phyloP scores from a whole-genome alignment of 2,888 invertebrate genomes.

The Zele albiditarsus region DNA sequence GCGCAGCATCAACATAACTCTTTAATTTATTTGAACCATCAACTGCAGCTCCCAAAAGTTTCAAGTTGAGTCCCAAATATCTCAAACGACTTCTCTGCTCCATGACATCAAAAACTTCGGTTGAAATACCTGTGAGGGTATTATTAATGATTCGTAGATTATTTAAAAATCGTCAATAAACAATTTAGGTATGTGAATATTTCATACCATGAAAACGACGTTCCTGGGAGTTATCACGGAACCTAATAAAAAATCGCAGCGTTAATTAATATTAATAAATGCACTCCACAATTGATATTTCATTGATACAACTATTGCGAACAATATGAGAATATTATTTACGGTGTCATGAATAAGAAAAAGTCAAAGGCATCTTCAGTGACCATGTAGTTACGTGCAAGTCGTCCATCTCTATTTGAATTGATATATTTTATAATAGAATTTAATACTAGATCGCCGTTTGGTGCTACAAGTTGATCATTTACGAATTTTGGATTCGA shows the following conservation, averaged over 20 bases:
- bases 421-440: background rate
- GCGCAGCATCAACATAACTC: background rate
- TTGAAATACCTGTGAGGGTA: background rate
- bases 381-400: background rate
- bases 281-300: too few relatives aligned
- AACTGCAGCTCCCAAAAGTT: background rate
- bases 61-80: background rate
- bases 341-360: background rate
- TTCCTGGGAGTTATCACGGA: too few relatives aligned
- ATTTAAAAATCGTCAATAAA: too few relatives aligned
- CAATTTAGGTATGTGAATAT: too few relatives aligned
- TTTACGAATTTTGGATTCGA: background rate
- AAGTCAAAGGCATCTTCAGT: background rate
- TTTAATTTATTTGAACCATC: background rate
- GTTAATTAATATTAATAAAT: too few relatives aligned
- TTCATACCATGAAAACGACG: too few relatives aligned
- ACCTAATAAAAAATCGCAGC: too few relatives aligned
- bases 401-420: background rate
- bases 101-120: background rate
- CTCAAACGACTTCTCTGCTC: background rate
- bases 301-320: too few relatives aligned
- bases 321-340: too few relatives aligned
- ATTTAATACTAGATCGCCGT: background rate
- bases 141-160: too few relatives aligned
- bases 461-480: background rate